phyloP scores from a whole-genome alignment of 2,888 invertebrate genomes.

The Oxycera nigricornis region DNA sequence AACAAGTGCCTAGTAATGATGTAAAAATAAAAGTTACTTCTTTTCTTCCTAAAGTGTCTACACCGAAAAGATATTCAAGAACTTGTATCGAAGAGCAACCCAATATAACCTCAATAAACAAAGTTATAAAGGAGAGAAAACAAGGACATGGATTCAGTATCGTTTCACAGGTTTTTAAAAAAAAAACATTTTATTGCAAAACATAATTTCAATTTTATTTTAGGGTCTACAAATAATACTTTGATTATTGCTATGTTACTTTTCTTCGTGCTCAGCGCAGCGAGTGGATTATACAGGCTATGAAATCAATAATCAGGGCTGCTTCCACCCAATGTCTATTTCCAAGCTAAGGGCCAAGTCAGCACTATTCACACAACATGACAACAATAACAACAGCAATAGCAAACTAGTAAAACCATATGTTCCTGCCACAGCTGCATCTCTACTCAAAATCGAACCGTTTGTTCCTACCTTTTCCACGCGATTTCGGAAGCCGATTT shows the following conservation, averaged over 20 bases:
- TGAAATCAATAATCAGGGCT: not conserved
- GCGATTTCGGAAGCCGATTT: conserved; percentile 57
- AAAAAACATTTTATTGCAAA: not conserved
- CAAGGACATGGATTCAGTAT: conserved; percentile 14
- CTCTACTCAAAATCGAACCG: conserved; percentile 62
- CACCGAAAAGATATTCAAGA: no score
- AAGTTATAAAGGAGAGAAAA: conserved; percentile 58
- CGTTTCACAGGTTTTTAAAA: not conserved
- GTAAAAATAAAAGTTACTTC: no score
- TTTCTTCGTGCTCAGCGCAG: not conserved
- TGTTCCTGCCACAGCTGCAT: conserved; percentile 45
- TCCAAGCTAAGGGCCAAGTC: conserved; percentile 58
- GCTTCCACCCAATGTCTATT: conserved; percentile 55
- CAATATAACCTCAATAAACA: conserved; percentile 62
- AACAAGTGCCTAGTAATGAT: no score
- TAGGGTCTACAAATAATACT: not conserved
- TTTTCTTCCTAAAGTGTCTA: no score
- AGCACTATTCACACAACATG: conserved; percentile 47
- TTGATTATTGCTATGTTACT: not conserved
- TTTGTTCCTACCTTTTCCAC: conserved; percentile 61
- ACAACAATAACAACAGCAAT: conserved; percentile 31
- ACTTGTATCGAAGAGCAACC: conserved; percentile 53
- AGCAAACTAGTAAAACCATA: conserved; percentile 44
- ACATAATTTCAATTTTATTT: not conserved
- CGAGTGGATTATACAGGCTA: not conserved